A percentile compares a stretch with the other conserved stretches of the same genome.
These are phyloP conservation scores for Synchiropus splendidus DNA, from an alignment of 2,113 vertebrate species.

Conservation along the genomic window DNA sequence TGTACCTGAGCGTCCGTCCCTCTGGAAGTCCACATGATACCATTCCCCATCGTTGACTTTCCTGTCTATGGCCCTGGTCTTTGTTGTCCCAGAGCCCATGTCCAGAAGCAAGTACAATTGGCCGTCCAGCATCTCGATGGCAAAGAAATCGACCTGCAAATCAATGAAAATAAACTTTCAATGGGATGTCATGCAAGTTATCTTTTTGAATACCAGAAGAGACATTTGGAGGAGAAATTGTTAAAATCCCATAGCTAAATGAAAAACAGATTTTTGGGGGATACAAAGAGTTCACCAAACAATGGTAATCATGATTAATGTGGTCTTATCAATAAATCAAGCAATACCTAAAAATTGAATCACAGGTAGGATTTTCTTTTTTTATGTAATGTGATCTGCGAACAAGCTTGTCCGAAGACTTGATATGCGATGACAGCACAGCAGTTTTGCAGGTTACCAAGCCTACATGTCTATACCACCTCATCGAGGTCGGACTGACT, in stretches of 20 bases:
- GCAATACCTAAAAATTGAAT: too few species aligned
- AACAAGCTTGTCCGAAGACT: too few species aligned
- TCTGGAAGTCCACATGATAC: conserved; percentile 97
- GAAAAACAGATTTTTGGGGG: background rate
- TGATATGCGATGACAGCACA: too few species aligned
- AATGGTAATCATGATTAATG: too few species aligned
- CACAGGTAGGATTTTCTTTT: too few species aligned
- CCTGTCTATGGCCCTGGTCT: conserved; percentile 86
- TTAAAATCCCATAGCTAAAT: background rate
- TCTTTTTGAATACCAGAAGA: background rate
- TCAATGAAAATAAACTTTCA: background rate
- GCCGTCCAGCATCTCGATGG: conserved; percentile 95
- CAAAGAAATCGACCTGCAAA: conserved; percentile 84
- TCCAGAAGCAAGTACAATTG: conserved; percentile 90
- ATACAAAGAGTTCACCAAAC: too few species aligned
- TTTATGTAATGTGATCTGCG: too few species aligned
- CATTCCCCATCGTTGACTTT: conserved; percentile 97
- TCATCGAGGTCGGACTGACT: too few species aligned
- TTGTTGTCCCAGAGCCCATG: conserved; percentile 97
- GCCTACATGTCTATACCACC: too few species aligned
- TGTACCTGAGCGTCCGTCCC: conserved; percentile 93
- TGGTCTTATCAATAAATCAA: too few species aligned
- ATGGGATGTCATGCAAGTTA: background rate
- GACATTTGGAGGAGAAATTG: background rate
- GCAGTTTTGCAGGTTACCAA: too few species aligned